Evolutionary conservation across 2,113 vertebrate genomes (phyloP), one percentile per base, ranked within the genome.

Genomic region (Trogon surrucura): DNA sequence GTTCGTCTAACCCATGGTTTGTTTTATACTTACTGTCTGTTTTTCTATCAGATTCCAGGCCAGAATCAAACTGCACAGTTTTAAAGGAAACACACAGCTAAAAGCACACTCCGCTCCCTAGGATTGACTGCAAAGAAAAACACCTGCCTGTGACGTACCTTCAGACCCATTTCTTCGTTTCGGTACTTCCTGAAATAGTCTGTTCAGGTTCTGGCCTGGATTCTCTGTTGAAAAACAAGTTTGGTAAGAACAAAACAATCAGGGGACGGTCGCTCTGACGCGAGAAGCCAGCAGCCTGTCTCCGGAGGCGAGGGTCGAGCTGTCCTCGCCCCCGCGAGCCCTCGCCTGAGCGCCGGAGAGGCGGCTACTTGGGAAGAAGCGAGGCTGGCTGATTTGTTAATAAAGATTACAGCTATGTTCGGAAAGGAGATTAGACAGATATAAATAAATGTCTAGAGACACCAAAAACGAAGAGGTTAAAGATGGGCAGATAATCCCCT

Each of bases 221-320:
- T 99, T 99, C 98, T 99, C 99, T 99, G 99, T 99, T 99, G 99
- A 99, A 99, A 99, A 99, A 99, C 98, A 99, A 99, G 98, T 98
- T 98, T 97, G 98, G 98, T 98, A 98, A 98, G 98, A 98, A 99
- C 98, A 98, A 98, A 98, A 98, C 98, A 98, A 98, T 98, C 98
- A 98, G 97, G 98, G 98, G 98, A 93, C 91, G 97, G 96, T 97
- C 97, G 96, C 96, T 97, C 86, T 96, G 95, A 98, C 97, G 97
- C 94, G 98, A 96, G 95, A 96, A 91, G 96, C 96, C 91, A 93
- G 97, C 92, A 89, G 58, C 93, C 96, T 95, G 93, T 56, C 69
- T 47, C 97, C 95, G 92, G 27, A 18, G 10, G 70, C 47, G 45
- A 95, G 86, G 90, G 92, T 92, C 66, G 45, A 94, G 96, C 90